Conservation (phyloP, 92 coral and sea anemone genomes). For the Porites evermanni region DNA sequence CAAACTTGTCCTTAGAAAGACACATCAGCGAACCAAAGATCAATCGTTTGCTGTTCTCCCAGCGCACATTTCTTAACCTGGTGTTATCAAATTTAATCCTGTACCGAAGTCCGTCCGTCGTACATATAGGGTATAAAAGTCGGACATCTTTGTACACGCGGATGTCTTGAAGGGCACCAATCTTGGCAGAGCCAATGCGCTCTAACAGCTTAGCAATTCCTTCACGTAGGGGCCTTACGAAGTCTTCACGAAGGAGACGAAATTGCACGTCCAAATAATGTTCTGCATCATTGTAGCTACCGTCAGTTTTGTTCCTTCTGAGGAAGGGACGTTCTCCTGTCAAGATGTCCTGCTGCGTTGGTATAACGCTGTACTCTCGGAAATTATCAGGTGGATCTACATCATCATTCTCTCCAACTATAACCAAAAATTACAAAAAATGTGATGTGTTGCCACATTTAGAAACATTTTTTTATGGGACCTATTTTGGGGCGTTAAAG, state of each 20-base stretch:
- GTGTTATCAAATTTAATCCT: slow-evolving; percentile 78
- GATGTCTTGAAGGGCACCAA: slow-evolving; percentile 73
- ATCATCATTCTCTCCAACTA: slow-evolving; percentile 61
- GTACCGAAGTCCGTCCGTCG: slow-evolving; percentile 71
- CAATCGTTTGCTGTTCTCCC: slow-evolving; percentile 97
- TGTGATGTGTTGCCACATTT: neutral
- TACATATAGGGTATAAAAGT: slow-evolving; percentile 74
- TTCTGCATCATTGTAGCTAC: slow-evolving; percentile 75
- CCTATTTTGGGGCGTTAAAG: no score
- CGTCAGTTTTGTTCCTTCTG: slow-evolving; percentile 81
- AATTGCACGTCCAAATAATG: slow-evolving; percentile 97
- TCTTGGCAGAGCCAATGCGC: slow-evolving; percentile 53
- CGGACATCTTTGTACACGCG: slow-evolving; percentile 84
- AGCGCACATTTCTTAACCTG: slow-evolving; percentile 64
- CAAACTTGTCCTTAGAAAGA: slow-evolving; percentile 92
- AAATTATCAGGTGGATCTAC: slow-evolving; percentile 90
- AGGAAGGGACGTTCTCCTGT: slow-evolving; percentile 63
- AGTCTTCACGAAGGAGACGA: slow-evolving; percentile 92
- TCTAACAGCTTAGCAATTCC: slow-evolving; percentile 76
- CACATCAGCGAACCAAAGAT: slow-evolving; percentile 94
- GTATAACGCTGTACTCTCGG: slow-evolving; percentile 81
- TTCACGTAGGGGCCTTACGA: slow-evolving; percentile 88
- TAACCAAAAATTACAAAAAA: neutral
- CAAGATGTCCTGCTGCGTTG: slow-evolving; percentile 79
- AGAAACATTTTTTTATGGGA: no score